Evolutionary conservation across 2,888 invertebrate genomes (phyloP).

Genomic region (Synanthedon formicaeformis): DNA sequence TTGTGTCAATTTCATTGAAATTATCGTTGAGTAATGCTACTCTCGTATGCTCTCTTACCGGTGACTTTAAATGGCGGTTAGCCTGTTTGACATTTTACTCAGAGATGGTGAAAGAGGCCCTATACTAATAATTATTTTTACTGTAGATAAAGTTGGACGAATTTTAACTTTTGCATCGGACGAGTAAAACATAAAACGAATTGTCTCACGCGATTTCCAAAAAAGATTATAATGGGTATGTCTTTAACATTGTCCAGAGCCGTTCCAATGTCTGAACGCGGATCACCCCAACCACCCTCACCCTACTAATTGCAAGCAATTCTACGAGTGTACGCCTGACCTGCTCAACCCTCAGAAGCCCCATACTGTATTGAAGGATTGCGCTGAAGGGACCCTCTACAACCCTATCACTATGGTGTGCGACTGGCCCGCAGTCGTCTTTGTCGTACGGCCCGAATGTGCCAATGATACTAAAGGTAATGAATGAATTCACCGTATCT

Average conservation of each 20-base stretch:
- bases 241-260: slow-evolving; percentile 14
- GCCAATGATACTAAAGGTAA: slow-evolving; percentile 12
- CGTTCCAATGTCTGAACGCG: slow-evolving; percentile 50
- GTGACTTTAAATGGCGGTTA: too few species aligned
- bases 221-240: not conserved
- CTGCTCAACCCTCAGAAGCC: slow-evolving; percentile 31
- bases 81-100: too few species aligned
- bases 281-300: slow-evolving; percentile 70
- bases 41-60: too few species aligned
- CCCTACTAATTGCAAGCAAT: slow-evolving; percentile 75
- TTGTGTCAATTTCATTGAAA: too few species aligned
- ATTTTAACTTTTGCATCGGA: not conserved
- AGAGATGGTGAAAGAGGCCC: too few species aligned
- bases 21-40: too few species aligned
- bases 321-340: slow-evolving; percentile 75
- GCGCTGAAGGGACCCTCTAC: slow-evolving; percentile 74
- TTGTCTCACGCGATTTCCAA: too few species aligned
- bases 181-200: too few species aligned
- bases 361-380: slow-evolving; percentile 73
- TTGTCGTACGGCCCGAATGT: slow-evolving; percentile 73
- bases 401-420: slow-evolving; percentile 74
- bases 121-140: too few species aligned
- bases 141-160: too few species aligned
- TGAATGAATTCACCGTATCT: not conserved
- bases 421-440: slow-evolving; percentile 74